Percentiles rank a stretch among this genome's conserved stretches.
Conservation (phyloP, 1,140 invertebrate species). For the Schlechtendalia chinensis region DNA sequence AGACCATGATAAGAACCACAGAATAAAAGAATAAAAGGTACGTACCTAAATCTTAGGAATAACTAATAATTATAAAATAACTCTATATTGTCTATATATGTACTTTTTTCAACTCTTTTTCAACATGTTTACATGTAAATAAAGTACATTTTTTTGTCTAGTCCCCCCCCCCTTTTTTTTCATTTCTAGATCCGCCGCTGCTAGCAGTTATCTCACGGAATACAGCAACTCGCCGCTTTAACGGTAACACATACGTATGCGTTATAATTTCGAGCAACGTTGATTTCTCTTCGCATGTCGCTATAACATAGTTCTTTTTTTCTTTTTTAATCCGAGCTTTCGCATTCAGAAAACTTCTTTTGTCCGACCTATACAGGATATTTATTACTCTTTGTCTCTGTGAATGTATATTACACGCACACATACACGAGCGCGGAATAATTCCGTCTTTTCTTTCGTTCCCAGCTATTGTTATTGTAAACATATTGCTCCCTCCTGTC, state of each 20-base stretch:
- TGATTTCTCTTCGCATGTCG: not conserved
- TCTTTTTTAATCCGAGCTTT: slow-evolving; percentile 34
- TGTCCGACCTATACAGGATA: slow-evolving; percentile 21
- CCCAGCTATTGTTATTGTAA: slow-evolving; percentile 43
- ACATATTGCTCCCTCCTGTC: slow-evolving; percentile 47
- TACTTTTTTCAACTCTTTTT: no score
- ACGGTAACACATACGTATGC: not conserved
- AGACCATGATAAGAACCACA: no score
- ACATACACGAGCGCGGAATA: not conserved
- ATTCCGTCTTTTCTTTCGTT: slow-evolving; percentile 46
- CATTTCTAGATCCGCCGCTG: no score
- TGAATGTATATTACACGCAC: not conserved
- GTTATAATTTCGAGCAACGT: not conserved
- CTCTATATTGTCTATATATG: no score
- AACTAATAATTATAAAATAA: no score
- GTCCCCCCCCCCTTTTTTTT: no score
- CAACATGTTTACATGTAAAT: no score
- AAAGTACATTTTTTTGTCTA: no score
- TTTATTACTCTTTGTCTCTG: slow-evolving; percentile 49
- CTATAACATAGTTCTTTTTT: not conserved
- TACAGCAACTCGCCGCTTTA: no score
- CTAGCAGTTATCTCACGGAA: no score
- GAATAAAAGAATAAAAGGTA: no score
- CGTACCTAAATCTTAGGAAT: no score
- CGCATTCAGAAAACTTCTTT: slow-evolving; percentile 31